A percentile compares a stretch with the other conserved stretches of the same genome.
Evolutionary conservation across 2,113 vertebrate genomes (phyloP).

Genomic region (Cettia cetti): DNA sequence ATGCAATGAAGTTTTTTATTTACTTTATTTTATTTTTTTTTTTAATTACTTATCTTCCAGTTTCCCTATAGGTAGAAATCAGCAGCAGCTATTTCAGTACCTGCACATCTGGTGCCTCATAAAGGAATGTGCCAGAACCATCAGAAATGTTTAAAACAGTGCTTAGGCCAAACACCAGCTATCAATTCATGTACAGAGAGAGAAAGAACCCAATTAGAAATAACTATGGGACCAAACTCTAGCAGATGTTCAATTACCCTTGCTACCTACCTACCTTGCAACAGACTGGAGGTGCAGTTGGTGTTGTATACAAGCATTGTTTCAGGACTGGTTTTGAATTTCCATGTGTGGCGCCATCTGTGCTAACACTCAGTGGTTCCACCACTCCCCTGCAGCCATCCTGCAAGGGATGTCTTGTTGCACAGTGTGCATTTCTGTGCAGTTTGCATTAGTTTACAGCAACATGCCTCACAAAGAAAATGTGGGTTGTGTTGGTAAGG

Average conservation of each 20-base stretch:
- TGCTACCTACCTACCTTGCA: constrained; percentile 3
- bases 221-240: constrained; percentile 26
- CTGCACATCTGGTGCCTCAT: constrained; percentile 66
- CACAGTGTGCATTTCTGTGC: neutral
- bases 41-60: neutral
- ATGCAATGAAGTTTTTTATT: neutral
- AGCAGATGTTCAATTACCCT: constrained; percentile 57
- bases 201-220: constrained; percentile 50
- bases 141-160: constrained; percentile 59
- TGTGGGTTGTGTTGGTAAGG: neutral
- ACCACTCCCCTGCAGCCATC: neutral
- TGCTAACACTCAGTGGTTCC: neutral
- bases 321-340: neutral
- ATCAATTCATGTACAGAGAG: constrained; percentile 53
- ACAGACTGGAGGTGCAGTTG: constrained; percentile 37
- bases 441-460: neutral
- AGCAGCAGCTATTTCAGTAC: constrained; percentile 30
- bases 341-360: constrained; percentile 1
- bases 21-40: neutral
- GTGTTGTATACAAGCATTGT: neutral
- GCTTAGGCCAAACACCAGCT: constrained; percentile 43
- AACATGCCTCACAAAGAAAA: neutral
- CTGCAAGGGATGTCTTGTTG: neutral
- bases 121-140: constrained; percentile 64
- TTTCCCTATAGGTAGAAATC: constrained; percentile 3